A percentile compares a stretch with the other conserved stretches of the same genome.
phyloP scores from a whole-genome alignment of 2,888 invertebrate genomes.

The Ochropleura leucogaster region DNA sequence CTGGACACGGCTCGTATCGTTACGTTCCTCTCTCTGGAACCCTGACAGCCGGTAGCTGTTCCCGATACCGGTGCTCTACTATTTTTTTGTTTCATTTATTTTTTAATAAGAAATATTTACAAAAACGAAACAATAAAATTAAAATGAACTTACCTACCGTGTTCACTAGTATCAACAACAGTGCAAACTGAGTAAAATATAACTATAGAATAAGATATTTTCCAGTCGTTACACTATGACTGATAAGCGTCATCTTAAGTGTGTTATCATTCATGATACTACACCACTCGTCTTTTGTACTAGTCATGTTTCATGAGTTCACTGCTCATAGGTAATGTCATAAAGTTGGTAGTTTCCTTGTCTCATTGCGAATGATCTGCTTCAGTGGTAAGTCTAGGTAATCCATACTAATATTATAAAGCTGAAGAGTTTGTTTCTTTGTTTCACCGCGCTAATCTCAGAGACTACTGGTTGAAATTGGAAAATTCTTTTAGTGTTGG shows the following conservation, averaged over 20 bases:
- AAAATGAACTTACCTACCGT: conserved; percentile 74
- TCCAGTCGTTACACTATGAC: conserved; percentile 62
- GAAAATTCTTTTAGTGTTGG: no score
- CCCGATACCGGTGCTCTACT: no score
- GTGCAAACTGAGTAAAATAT: conserved; percentile 53
- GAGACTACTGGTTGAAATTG: no score
- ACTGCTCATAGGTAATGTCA: not conserved
- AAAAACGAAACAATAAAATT: not conserved
- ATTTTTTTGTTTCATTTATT: no score
- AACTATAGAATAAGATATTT: conserved; percentile 62
- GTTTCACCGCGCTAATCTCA: no score
- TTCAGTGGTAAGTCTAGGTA: not conserved
- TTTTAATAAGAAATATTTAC: no score
- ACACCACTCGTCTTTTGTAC: conserved; percentile 38
- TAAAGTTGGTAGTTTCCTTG: conserved; percentile 1
- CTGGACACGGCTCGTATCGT: no score
- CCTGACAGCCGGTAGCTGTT: no score
- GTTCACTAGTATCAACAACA: conserved; percentile 70
- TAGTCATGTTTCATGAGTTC: conserved; percentile 29
- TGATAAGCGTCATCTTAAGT: conserved; percentile 85
- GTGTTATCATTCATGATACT: conserved; percentile 75
- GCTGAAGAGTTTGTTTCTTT: no score
- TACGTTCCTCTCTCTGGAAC: no score
- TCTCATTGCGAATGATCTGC: not conserved
- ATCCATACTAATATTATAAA: no score